These are phyloP conservation scores for Neuroscelio doddi DNA, from an alignment of 2,888 invertebrate species.

Conservation along the genomic window DNA sequence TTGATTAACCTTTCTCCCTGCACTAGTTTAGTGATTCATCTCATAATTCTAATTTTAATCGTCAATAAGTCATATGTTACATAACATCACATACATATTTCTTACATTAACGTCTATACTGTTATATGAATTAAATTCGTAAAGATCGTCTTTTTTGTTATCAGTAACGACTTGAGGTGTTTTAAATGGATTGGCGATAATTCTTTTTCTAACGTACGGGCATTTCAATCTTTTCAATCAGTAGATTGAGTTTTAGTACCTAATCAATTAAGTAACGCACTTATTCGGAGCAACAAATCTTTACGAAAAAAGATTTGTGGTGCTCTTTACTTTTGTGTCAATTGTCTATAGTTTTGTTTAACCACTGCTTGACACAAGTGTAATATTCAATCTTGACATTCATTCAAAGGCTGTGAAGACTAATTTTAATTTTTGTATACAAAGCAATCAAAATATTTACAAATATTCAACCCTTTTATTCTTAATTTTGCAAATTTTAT, in stretches of 20 bases:
- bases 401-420: neutral
- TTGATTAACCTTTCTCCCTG: neutral
- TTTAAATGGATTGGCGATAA: conserved; percentile 23
- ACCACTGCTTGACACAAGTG: neutral
- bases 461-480: too few relatives aligned
- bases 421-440: neutral
- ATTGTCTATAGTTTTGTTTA: conserved; percentile 3
- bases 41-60: too few relatives aligned
- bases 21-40: too few relatives aligned
- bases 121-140: conserved; percentile 30
- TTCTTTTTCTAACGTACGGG: conserved; percentile 6
- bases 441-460: too few relatives aligned
- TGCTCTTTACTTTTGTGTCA: conserved; percentile 6
- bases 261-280: conserved; percentile 12
- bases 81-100: too few relatives aligned
- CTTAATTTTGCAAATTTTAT: too few relatives aligned
- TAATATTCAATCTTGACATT: neutral
- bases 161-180: conserved; percentile 21
- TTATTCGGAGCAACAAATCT: conserved; percentile 17
- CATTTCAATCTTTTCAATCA: conserved; percentile 19
- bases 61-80: too few relatives aligned
- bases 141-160: conserved; percentile 14
- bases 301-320: conserved; percentile 1
- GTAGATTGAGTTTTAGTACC: conserved; percentile 13
- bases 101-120: neutral